A percentile compares a stretch with the other conserved stretches of the same genome.
Evolutionary conservation across 2,888 invertebrate species (phyloP).

Genomic region (Cotesia congregata): DNA sequence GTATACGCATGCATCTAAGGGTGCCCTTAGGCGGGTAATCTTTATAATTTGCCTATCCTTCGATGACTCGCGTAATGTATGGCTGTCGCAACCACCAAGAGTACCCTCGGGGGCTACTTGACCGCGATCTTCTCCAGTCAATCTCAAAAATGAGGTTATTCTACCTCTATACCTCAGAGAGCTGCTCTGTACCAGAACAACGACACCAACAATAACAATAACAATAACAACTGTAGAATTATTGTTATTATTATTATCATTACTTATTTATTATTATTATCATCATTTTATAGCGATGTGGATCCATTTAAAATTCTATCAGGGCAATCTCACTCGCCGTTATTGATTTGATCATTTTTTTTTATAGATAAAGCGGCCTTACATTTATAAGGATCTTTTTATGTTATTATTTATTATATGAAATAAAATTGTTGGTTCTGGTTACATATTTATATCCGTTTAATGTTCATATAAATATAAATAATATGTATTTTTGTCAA

Average conservation of each 20-base stretch:
- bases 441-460: not conserved
- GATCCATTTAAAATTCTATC: not conserved
- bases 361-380: not conserved
- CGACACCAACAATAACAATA: not conserved
- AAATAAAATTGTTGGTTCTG: not conserved
- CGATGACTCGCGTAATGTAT: conserved; percentile 55
- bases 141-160: conserved; percentile 24
- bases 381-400: not conserved
- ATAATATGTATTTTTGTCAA: not conserved
- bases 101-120: conserved; percentile 36
- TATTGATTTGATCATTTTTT: not conserved
- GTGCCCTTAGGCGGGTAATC: conserved; percentile 47
- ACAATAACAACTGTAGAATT: not conserved
- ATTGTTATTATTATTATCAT: not conserved
- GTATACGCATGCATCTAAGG: conserved; percentile 19
- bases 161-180: not conserved
- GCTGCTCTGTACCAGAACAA: conserved; percentile 2
- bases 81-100: conserved; percentile 51
- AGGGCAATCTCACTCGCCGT: not conserved
- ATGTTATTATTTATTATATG: not conserved
- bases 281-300: not conserved
- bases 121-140: conserved; percentile 25
- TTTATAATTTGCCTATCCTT: conserved; percentile 55
- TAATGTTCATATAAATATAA: not conserved
- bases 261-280: not conserved